Conservation (phyloP, 35 echinoderm and acorn worm genomes). For the Acanthaster planci region DNA sequence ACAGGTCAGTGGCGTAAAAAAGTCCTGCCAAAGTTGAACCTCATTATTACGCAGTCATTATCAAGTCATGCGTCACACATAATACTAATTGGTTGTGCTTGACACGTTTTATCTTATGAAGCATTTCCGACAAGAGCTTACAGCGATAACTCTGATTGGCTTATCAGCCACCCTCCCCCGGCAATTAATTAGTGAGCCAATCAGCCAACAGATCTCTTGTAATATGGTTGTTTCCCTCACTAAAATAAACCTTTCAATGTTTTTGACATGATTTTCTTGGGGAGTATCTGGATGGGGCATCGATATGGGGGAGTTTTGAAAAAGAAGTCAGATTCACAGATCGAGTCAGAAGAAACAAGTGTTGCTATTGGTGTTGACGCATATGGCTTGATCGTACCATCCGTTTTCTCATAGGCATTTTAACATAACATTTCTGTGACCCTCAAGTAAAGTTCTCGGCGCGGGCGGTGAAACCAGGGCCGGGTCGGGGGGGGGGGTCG, state of each 20-base stretch:
- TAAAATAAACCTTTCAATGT: background rate
- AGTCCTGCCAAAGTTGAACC: constrained; percentile 36
- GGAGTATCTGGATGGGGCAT: background rate
- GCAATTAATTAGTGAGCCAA: background rate
- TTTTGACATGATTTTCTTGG: background rate
- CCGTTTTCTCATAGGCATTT: no score
- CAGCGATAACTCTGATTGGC: background rate
- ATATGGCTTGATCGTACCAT: no score
- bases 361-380: no score
- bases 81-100: background rate
- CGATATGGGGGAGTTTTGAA: no score
- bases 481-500: no score
- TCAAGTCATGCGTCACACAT: no score
- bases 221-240: background rate
- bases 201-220: constrained; percentile 10
- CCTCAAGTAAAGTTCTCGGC: no score
- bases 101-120: background rate
- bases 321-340: no score
- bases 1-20: background rate
- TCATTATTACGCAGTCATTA: background rate
- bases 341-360: no score
- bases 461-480: no score
- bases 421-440: no score
- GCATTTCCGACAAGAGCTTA: constrained; percentile 1
- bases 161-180: background rate